Base-by-base conservation (phyloP, 2,797 vertebrate species). In the Pelochelys cantorii region DNA sequence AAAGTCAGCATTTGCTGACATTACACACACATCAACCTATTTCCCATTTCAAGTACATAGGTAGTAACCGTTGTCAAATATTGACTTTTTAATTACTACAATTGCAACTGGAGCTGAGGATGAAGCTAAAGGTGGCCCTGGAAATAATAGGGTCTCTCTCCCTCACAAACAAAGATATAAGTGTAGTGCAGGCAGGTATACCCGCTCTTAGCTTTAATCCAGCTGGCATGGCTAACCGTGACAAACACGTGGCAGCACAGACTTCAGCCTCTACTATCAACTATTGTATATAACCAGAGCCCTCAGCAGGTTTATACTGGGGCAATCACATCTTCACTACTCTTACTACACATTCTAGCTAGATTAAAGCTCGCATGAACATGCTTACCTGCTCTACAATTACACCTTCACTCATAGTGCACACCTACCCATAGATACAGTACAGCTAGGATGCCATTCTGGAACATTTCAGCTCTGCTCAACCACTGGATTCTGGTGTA, bases 71-170 rank as follows among this genome's bases (percentile, higher is more conserved):
- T 42, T 18, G 27, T 56, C 77, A 85, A 85, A 54, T 1, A 0
- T 48, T 60, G 60, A 6, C 42, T 59, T 94, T 85, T 83, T 82
- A 56, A 81, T 14, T 7, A 55, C 27, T 55, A 7, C 5, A 60
- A 82, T 25, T 84, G 27, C 53, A 84, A 71, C 17, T 3, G 48
- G 13, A 83, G 17, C 29, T 48, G 2, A 56, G 42, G 3, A 15
- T 37, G n/a, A 88, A 6, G 27, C 2, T 74, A 82, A 86, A 52
- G 27, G 74, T 12, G 22, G 42, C 15, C 34, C 57, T 1, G 2
- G 79, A 1, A 74, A 92, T 85, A 92, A 92, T 74, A 95, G 25
- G 90, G 94, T 92, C 31, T n/a, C 2, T 71, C 65, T 71, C 65
- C 10, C 11, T 10, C n/a, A 71, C 10, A 37, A 37, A 71, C 1